Conservation (phyloP, 2,797 vertebrate species). For the Aulostomus chinensis region DNA sequence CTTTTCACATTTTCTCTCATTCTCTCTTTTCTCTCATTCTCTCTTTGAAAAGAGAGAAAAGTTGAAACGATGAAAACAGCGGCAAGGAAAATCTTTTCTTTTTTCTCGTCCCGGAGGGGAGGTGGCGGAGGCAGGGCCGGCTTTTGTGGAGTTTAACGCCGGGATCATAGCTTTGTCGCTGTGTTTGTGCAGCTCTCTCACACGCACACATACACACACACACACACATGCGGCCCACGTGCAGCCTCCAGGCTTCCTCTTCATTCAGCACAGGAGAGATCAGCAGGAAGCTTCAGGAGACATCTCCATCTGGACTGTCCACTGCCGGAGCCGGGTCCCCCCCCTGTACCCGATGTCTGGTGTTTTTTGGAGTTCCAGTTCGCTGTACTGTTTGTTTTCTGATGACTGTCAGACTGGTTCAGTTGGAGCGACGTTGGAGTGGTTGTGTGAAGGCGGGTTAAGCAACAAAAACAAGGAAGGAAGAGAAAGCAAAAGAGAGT, state of each 20-base stretch:
- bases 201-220: constrained; percentile 17
- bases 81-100: constrained; percentile 53
- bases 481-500: constrained; percentile 16
- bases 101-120: constrained; percentile 46
- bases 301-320: constrained; percentile 18
- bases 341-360: too few relatives aligned
- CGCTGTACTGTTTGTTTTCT: constrained; percentile 21
- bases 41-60: constrained; percentile 17
- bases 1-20: constrained; percentile 45
- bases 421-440: constrained; percentile 10
- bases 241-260: constrained; percentile 13
- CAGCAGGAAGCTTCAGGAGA: constrained; percentile 5
- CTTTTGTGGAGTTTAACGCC: constrained; percentile 60
- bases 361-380: constrained; percentile 1
- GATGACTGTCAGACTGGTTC: constrained; percentile 29
- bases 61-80: constrained; percentile 27
- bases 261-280: constrained; percentile 9
- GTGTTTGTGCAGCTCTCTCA: constrained; percentile 37
- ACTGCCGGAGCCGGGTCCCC: neutral
- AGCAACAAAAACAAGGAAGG: constrained; percentile 14
- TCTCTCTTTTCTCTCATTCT: constrained; percentile 37
- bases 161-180: constrained; percentile 61
- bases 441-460: constrained; percentile 13
- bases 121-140: constrained; percentile 42
- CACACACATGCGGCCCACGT: constrained; percentile 48